phyloP scores from a whole-genome alignment of 2,113 vertebrate species.

The Prietella phreatophila region DNA sequence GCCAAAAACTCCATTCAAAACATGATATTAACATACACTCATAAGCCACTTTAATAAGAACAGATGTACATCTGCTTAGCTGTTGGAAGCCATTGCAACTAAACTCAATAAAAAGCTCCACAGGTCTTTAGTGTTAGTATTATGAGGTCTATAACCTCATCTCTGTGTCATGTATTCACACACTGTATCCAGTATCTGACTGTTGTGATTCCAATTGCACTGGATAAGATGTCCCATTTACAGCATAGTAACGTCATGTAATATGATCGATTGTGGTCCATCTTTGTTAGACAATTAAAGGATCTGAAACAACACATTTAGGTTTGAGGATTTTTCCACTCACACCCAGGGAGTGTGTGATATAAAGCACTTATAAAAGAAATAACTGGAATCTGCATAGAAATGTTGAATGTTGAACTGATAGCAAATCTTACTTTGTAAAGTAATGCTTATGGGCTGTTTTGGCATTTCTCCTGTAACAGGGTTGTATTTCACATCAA shows the following conservation, averaged over 20 bases:
- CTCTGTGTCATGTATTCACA: constrained; percentile 9
- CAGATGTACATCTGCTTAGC: neutral
- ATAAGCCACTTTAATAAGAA: neutral
- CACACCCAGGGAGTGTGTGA: neutral
- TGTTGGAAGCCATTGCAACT: neutral
- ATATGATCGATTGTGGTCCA: constrained; percentile 23
- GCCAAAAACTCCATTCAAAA: neutral
- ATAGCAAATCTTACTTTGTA: constrained; percentile 31
- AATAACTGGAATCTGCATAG: neutral
- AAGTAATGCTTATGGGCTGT: constrained; percentile 50
- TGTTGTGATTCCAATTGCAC: constrained; percentile 12
- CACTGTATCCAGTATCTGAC: neutral
- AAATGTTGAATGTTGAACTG: constrained; percentile 35
- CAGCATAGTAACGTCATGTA: constrained; percentile 19
- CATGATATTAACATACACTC: neutral
- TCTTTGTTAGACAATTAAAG: constrained; percentile 42
- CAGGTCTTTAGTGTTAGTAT: constrained; percentile 1
- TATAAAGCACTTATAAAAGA: neutral
- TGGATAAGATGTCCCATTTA: constrained; percentile 31
- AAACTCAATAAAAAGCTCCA: neutral
- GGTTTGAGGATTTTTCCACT: neutral
- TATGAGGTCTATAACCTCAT: constrained; percentile 13
- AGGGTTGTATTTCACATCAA: constrained; percentile 56
- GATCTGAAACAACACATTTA: constrained; percentile 15
- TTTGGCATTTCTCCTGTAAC: constrained; percentile 25